These are phyloP conservation scores for Lasioglossum leucozonium DNA, from an alignment of 2,888 invertebrate species.

Conservation along the genomic window DNA sequence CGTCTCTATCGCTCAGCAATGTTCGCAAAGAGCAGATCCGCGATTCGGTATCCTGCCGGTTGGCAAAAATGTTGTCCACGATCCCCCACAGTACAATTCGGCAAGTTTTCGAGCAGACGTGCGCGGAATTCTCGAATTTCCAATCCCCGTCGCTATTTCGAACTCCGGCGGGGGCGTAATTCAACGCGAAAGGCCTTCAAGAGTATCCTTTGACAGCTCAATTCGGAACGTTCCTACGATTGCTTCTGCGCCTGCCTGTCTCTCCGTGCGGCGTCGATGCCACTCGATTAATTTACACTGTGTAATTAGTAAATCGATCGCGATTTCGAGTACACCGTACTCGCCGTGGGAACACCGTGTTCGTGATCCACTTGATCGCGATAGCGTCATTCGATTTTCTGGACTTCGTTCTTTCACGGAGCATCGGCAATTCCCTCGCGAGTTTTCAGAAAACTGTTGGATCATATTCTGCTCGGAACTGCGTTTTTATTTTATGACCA, in stretches of 20 bases:
- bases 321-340: background rate
- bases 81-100: background rate
- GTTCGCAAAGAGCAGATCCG: background rate
- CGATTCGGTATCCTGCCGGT: background rate
- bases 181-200: background rate
- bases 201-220: background rate
- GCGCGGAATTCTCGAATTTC: conserved; percentile 7
- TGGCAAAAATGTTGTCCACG: background rate
- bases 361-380: background rate
- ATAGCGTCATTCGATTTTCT: background rate
- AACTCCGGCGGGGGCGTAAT: conserved; percentile 6
- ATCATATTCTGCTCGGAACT: background rate
- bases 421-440: background rate
- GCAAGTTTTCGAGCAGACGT: background rate
- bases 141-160: conserved; percentile 3
- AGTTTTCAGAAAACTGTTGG: background rate
- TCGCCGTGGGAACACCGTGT: background rate
- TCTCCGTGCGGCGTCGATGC: background rate
- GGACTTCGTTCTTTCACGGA: background rate
- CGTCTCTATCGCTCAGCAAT: background rate
- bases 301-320: background rate
- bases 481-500: background rate
- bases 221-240: background rate
- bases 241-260: background rate
- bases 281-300: background rate